Conservation (phyloP, 1,140 invertebrate species). For the Steinernema feltiae region DNA sequence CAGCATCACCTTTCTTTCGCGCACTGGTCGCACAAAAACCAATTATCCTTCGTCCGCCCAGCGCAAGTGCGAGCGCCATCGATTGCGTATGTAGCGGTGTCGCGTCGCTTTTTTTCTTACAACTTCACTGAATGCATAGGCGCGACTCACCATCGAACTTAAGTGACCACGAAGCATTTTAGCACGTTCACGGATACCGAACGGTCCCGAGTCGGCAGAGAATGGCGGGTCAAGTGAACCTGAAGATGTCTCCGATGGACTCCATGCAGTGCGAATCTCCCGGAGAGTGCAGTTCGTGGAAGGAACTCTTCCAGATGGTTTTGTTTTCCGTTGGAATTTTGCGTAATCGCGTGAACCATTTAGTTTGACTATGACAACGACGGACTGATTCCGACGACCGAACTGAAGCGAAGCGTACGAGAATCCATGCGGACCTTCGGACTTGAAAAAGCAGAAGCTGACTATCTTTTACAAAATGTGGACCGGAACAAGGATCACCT, state of each 20-base stretch:
- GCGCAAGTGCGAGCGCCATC: background rate
- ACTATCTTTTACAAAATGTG: slow-evolving; percentile 23
- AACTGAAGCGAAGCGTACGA: slow-evolving; percentile 32
- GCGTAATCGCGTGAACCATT: slow-evolving; percentile 5
- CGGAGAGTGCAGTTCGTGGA: slow-evolving; percentile 26
- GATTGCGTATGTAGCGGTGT: too few species aligned
- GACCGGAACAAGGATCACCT: slow-evolving; percentile 35
- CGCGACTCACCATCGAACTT: too few species aligned
- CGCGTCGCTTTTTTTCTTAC: background rate
- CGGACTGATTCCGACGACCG: slow-evolving; percentile 33
- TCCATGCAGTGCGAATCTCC: slow-evolving; percentile 17
- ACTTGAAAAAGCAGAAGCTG: slow-evolving; percentile 25
- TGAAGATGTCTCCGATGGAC: background rate
- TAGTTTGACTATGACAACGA: slow-evolving; percentile 38
- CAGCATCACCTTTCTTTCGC: background rate
- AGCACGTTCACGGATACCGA: too few species aligned
- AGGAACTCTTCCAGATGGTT: slow-evolving; percentile 25
- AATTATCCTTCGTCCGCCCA: background rate
- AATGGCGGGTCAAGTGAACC: background rate
- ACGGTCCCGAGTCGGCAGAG: background rate
- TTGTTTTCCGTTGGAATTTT: slow-evolving; percentile 10
- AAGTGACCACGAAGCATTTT: too few species aligned
- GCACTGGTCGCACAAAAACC: background rate
- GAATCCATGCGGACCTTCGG: slow-evolving; percentile 31
- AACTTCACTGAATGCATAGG: too few species aligned